Conservation (phyloP, 2,113 vertebrate genomes). For the Rhagologus leucostigma region DNA sequence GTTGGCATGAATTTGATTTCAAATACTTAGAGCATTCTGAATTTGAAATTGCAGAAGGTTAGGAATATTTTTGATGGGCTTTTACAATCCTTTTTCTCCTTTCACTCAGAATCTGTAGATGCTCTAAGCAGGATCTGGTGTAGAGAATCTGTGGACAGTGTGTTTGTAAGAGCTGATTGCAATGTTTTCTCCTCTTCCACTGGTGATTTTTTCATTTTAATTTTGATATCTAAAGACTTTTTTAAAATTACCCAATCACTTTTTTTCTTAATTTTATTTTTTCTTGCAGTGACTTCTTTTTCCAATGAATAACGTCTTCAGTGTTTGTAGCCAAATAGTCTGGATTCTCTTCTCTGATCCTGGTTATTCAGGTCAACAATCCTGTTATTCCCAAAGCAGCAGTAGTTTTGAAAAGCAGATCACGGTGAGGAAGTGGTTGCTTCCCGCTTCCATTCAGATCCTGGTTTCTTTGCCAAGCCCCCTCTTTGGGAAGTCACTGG, state of each 20-base stretch:
- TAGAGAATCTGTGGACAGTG: background rate
- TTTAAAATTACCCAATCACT: accelerated
- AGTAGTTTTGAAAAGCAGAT: background rate
- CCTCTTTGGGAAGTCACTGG: background rate
- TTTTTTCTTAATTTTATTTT: background rate
- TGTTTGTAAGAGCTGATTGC: background rate
- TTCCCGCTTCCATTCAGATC: background rate
- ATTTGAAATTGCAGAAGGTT: background rate
- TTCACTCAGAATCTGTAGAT: background rate
- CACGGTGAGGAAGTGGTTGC: background rate
- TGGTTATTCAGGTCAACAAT: background rate
- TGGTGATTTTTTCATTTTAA: background rate
- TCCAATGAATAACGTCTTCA: background rate
- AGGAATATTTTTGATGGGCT: background rate
- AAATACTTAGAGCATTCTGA: background rate
- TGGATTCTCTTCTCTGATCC: background rate
- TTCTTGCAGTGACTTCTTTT: background rate
- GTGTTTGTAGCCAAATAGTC: background rate
- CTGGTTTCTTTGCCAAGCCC: background rate
- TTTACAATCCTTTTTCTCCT: background rate
- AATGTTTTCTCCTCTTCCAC: background rate
- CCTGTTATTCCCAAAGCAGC: background rate
- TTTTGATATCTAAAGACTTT: background rate
- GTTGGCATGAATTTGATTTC: background rate
- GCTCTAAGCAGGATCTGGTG: background rate